Conservation (phyloP, 2,113 vertebrate genomes). For the Ovibos moschatus region DNA sequence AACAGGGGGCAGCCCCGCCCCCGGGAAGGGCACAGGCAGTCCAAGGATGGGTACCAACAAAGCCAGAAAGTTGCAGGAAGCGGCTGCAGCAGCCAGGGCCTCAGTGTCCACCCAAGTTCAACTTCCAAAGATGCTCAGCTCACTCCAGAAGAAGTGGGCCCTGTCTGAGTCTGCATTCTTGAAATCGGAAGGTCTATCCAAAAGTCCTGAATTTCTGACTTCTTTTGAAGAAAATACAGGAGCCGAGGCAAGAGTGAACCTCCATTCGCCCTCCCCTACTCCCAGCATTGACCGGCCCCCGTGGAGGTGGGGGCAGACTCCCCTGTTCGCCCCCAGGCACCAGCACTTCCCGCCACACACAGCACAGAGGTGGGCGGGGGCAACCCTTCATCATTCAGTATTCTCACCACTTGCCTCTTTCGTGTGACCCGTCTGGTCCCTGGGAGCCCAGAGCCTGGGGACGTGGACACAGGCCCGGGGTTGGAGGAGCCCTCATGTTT, state of each 20-base stretch:
- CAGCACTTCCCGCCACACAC: background rate
- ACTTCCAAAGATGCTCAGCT: accelerated
- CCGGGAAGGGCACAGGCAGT: accelerated
- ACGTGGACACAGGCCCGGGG: accelerated
- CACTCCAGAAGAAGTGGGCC: accelerated
- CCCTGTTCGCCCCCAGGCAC: background rate
- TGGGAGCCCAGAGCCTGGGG: too few species aligned
- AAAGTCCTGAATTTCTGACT: background rate
- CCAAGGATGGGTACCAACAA: too few species aligned
- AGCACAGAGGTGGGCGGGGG: accelerated
- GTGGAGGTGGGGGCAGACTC: accelerated
- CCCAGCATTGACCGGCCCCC: accelerated
- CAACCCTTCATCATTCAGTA: accelerated
- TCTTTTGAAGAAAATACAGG: background rate
- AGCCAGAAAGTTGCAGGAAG: background rate
- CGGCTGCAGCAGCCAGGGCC: accelerated
- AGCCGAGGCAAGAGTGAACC: accelerated
- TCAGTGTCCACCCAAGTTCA: accelerated
- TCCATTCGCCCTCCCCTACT: accelerated
- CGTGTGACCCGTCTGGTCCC: accelerated
- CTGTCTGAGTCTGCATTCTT: background rate
- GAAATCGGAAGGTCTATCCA: background rate
- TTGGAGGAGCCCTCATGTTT: accelerated
- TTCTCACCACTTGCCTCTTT: accelerated
- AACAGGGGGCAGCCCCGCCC: background rate